A percentile compares a stretch with the other conserved stretches of the same genome.
These are phyloP conservation scores for Takifugu rubripes DNA, from an alignment of 2,797 vertebrate genomes.

Conservation along the genomic window DNA sequence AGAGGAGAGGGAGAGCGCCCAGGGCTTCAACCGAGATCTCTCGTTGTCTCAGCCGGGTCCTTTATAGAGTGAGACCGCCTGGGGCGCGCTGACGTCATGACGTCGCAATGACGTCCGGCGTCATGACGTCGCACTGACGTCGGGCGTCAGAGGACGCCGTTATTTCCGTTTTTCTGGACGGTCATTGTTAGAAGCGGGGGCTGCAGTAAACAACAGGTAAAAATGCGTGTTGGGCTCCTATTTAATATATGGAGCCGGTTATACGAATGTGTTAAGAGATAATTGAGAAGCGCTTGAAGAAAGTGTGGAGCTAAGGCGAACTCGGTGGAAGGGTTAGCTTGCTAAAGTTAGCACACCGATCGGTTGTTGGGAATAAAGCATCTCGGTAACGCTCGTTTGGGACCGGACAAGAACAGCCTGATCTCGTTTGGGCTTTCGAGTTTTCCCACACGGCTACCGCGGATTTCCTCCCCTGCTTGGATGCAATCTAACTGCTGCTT, in stretches of 20 bases:
- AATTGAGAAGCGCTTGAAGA: not conserved
- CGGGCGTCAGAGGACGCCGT: conserved; percentile 27
- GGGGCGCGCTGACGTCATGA: too few relatives aligned
- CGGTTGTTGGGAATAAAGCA: conserved; percentile 3
- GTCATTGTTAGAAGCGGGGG: conserved; percentile 57
- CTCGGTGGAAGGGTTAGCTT: conserved; percentile 25
- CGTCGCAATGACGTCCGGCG: conserved; percentile 17
- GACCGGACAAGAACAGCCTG: too few relatives aligned
- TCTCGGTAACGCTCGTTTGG: not conserved
- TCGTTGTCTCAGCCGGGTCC: too few relatives aligned
- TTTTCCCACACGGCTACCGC: too few relatives aligned
- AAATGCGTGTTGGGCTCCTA: conserved; percentile 7
- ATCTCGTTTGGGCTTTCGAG: too few relatives aligned
- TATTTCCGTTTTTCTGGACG: conserved; percentile 21
- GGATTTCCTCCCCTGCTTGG: too few relatives aligned
- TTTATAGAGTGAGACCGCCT: too few relatives aligned
- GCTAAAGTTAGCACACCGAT: conserved; percentile 46
- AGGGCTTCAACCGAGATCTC: too few relatives aligned
- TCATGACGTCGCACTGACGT: conserved; percentile 14
- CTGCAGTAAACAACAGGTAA: conserved; percentile 59
- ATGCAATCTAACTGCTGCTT: not conserved
- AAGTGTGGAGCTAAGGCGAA: not conserved
- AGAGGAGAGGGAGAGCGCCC: too few relatives aligned
- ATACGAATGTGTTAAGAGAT: too few relatives aligned
- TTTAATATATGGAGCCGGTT: too few relatives aligned